Percentiles rank a stretch among this genome's conserved stretches.
These are phyloP conservation scores for Eurypyga helias DNA, from an alignment of 2,113 vertebrate species.

Conservation along the genomic window DNA sequence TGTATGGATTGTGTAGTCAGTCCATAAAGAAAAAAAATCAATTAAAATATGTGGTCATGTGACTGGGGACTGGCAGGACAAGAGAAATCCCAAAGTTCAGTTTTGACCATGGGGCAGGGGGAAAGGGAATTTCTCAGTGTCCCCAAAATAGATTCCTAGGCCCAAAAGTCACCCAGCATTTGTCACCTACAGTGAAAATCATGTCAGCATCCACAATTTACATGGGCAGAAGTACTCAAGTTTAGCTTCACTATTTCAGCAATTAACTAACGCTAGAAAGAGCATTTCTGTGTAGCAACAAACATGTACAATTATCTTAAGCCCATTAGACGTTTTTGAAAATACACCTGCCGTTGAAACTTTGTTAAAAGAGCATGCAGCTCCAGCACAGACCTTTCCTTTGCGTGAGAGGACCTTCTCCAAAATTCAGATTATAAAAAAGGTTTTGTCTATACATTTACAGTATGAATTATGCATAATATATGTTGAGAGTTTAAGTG, in stretches of 20 bases:
- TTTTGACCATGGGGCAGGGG: not conserved
- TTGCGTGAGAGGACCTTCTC: not conserved
- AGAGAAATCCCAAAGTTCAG: not conserved
- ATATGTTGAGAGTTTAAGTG: not conserved
- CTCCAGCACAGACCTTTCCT: not conserved
- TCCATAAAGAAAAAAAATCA: not conserved
- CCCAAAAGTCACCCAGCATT: not conserved
- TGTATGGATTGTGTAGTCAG: accelerated
- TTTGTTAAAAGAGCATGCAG: not conserved
- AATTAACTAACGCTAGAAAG: not conserved
- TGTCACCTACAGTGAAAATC: not conserved
- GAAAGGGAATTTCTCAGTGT: not conserved
- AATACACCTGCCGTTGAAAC: not conserved
- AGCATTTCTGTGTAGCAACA: not conserved
- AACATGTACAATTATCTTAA: not conserved
- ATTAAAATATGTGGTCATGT: not conserved
- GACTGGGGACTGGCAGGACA: accelerated
- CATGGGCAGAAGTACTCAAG: not conserved
- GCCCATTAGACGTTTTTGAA: not conserved
- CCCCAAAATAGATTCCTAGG: not conserved
- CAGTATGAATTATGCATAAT: accelerated
- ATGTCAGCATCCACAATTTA: not conserved
- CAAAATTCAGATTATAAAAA: not conserved
- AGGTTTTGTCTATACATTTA: not conserved
- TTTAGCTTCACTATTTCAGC: not conserved